Conservation (phyloP, 2,113 vertebrate species). For the Ceuthmochares aereus region DNA sequence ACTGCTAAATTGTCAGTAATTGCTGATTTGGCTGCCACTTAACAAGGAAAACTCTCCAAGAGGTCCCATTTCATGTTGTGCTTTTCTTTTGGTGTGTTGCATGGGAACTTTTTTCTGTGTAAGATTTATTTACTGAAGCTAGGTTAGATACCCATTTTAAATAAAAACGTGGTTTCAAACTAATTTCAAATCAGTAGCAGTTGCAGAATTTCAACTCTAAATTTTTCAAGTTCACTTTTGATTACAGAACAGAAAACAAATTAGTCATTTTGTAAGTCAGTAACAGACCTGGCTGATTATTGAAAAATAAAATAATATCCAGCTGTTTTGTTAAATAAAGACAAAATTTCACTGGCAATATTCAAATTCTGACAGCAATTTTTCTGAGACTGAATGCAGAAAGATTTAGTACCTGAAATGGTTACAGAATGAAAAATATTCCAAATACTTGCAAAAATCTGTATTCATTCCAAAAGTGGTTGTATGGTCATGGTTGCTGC, state of each 20-base stretch:
- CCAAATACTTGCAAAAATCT: not conserved
- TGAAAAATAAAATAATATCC: not conserved
- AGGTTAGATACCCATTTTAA: not conserved
- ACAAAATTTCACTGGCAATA: not conserved
- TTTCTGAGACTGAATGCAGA: not conserved
- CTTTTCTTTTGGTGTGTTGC: not conserved
- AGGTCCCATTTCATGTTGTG: not conserved
- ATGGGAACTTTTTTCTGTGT: not conserved
- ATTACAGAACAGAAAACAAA: not conserved
- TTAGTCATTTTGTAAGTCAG: not conserved
- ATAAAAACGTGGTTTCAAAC: not conserved
- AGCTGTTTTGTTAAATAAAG: not conserved
- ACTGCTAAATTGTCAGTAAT: slow-evolving; percentile 12
- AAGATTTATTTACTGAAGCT: not conserved
- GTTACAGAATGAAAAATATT: not conserved
- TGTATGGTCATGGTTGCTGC: not conserved
- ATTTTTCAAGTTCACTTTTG: not conserved
- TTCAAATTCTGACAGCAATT: not conserved
- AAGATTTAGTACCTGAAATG: not conserved
- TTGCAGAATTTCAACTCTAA: not conserved
- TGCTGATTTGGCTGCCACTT: not conserved
- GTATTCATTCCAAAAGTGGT: not conserved
- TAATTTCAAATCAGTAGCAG: not conserved
- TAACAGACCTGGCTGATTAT: rapidly evolving
- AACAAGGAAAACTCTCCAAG: not conserved